Evolutionary conservation across 2,113 vertebrate species (phyloP), one percentile per base, ranked within the genome.

Genomic region (Carettochelys insculpta): DNA sequence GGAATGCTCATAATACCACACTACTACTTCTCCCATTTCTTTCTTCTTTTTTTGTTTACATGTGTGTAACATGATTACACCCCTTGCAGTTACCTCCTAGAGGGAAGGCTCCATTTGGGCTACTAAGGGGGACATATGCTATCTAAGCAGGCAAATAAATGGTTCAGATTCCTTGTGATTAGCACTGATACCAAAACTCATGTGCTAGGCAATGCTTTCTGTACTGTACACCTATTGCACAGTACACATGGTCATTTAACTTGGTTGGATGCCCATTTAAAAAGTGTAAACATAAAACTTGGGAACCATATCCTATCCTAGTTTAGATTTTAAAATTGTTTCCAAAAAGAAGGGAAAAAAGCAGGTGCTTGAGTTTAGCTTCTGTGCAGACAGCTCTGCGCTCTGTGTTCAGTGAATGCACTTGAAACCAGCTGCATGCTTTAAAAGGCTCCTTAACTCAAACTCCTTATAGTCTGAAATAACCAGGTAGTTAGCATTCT

Each of bases 81-180:
- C 94, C 91, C 90, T 94, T 93, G 88, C 92, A 89, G 88, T 92
- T 90, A 95, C 86, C 90, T 85, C 91, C 78, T 73, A 93, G 88
- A 90, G 90, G 90, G 94, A 95, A 97, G 93, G 93, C 78, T 50
- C 95, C 1, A 9, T 75, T 0, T 91, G 89, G 94, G 92, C 92
- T 22, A 0, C 87, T 61, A 92, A 94, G 82, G 94, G 94, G 86
- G 19, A 38, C 92, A 91, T 95, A 88, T 68, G 86, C 83, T 73
- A 51, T 81, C 56, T 80, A 88, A 0, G 0, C 82, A 3, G 78
- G 88, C 85, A 81, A 88, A 95, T 51, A 92, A 93, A 89, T 29
- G 76, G 78, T 80, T 90, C 78, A 91, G 87, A 82, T 93, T 92
- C 92, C 84, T 73, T 4, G 2, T 82, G 94, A 80, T 54, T 20